Percentiles rank a stretch among this genome's conserved stretches.
phyloP scores from a whole-genome alignment of 2,113 vertebrate species.

The Hippopotamus amphibius region DNA sequence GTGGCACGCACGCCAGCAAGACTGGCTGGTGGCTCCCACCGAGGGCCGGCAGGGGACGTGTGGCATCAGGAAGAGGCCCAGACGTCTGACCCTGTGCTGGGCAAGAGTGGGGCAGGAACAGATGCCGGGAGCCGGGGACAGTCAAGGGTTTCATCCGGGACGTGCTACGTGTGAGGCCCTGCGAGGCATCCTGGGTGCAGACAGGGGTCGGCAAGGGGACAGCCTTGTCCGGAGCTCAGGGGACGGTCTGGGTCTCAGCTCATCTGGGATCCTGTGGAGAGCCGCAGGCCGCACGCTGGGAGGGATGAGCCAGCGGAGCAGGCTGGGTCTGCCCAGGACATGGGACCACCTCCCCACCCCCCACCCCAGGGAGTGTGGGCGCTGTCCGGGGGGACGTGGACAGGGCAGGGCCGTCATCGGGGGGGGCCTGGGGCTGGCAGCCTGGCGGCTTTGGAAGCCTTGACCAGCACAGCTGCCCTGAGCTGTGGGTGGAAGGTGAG shows the following conservation, averaged over 20 bases:
- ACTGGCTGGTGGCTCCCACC: not conserved
- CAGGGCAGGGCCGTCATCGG: fast-evolving
- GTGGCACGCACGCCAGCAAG: fast-evolving
- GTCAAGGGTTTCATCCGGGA: not conserved
- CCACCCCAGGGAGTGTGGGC: fast-evolving
- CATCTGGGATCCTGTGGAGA: not conserved
- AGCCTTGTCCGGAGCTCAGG: fast-evolving
- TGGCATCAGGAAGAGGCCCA: not conserved
- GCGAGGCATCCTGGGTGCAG: no score
- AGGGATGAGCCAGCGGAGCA: not conserved
- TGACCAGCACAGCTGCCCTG: not conserved
- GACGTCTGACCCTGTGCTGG: not conserved
- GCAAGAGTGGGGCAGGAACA: not conserved
- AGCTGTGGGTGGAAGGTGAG: not conserved
- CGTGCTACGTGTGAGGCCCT: not conserved
- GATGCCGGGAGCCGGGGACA: not conserved
- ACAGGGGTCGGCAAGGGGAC: not conserved
- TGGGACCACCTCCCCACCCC: not conserved
- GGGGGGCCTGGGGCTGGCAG: not conserved
- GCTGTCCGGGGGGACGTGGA: not conserved
- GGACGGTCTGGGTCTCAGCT: fast-evolving
- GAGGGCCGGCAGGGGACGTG: fast-evolving
- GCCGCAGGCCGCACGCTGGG: not conserved
- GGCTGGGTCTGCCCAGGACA: not conserved
- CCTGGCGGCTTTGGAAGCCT: not conserved